Conservation (phyloP, 2,797 vertebrate genomes). For the Lagocephalus sceleratus region DNA sequence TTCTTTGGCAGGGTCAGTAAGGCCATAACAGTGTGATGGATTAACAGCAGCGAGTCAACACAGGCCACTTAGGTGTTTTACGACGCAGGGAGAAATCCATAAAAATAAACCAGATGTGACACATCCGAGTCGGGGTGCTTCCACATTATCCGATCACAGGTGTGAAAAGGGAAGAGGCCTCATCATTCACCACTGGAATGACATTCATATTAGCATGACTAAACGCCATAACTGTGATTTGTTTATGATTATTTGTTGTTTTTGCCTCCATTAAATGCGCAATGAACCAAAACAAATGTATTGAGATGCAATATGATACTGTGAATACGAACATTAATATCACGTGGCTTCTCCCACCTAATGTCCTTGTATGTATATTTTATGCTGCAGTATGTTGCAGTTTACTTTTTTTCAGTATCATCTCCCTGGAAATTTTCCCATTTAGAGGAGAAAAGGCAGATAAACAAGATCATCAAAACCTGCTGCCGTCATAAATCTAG, state of each 20-base stretch:
- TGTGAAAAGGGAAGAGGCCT: slow-evolving; percentile 21
- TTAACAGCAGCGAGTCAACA: slow-evolving; percentile 52
- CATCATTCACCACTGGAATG: slow-evolving; percentile 35
- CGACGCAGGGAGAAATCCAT: slow-evolving; percentile 58
- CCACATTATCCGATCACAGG: slow-evolving; percentile 43
- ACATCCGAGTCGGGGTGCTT: slow-evolving; percentile 55
- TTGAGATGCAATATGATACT: too few relatives aligned
- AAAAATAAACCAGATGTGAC: slow-evolving; percentile 70
- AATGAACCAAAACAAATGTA: slow-evolving; percentile 9
- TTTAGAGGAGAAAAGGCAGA: background rate
- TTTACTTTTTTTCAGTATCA: background rate
- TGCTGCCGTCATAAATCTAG: background rate
- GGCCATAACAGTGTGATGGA: slow-evolving; percentile 51
- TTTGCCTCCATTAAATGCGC: slow-evolving; percentile 1
- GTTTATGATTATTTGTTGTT: too few relatives aligned
- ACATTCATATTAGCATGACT: slow-evolving; percentile 33
- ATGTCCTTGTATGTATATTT: background rate
- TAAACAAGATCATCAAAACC: background rate
- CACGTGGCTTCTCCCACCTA: background rate
- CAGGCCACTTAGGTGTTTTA: slow-evolving; percentile 69
- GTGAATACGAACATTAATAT: background rate
- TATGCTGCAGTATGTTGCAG: background rate
- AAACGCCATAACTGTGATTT: slow-evolving; percentile 24
- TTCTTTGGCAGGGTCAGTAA: slow-evolving; percentile 25
- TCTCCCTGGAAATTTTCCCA: background rate